Percentiles rank a stretch among this genome's conserved stretches.
These are phyloP conservation scores for Galendromus occidentalis DNA, from an alignment of 1,140 invertebrate genomes.

Conservation along the genomic window DNA sequence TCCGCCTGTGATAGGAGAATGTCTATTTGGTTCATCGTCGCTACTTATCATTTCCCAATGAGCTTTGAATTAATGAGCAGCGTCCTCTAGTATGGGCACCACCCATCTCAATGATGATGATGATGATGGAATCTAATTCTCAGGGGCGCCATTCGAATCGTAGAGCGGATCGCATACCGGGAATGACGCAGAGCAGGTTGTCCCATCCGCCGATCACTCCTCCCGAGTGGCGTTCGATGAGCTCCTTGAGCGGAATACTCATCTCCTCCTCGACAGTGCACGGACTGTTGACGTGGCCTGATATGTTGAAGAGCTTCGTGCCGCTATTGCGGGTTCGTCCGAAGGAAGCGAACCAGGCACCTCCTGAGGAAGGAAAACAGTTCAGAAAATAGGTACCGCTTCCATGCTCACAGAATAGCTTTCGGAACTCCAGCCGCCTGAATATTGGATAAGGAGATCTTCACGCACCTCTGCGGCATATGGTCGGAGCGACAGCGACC, in stretches of 20 bases:
- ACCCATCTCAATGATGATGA: no score
- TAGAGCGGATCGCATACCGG: slow-evolving; percentile 39
- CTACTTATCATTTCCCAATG: no score
- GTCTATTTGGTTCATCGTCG: no score
- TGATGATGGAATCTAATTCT: no score
- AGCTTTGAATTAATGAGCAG: no score
- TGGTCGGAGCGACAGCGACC: slow-evolving; percentile 91
- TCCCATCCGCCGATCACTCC: slow-evolving; percentile 97
- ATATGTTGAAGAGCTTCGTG: slow-evolving; percentile 96
- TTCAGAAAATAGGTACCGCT: no score
- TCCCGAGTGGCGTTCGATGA: slow-evolving; percentile 88
- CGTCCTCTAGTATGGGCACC: no score
- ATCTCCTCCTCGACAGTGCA: slow-evolving; percentile 99
- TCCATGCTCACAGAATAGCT: no score
- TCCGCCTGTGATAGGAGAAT: slow-evolving; percentile 34
- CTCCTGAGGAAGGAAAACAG: no score
- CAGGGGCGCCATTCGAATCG: no score
- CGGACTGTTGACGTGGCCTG: slow-evolving; percentile 92
- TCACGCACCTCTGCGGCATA: slow-evolving; percentile 59
- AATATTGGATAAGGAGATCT: background rate
- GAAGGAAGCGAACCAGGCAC: slow-evolving; percentile 89
- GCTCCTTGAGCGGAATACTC: slow-evolving; percentile 83
- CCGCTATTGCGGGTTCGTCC: slow-evolving; percentile 87
- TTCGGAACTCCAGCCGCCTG: no score
- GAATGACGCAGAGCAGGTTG: slow-evolving; percentile 88